phyloP scores from a whole-genome alignment of 2,888 invertebrate genomes.

The Patella caerulea region DNA sequence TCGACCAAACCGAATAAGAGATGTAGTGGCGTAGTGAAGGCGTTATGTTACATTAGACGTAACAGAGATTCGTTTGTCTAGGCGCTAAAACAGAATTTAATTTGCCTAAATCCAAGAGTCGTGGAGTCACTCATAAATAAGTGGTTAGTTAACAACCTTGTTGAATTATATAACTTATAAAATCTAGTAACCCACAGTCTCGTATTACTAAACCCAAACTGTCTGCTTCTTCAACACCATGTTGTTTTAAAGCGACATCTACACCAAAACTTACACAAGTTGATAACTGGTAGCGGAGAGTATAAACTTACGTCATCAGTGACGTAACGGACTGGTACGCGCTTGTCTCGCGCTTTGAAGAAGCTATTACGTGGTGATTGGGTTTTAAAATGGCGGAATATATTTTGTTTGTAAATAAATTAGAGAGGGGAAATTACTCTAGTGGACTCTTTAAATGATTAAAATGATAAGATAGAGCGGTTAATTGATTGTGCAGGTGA shows the following conservation, averaged over 20 bases:
- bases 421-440: background rate
- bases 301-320: background rate
- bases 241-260: background rate
- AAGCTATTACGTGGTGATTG: slow-evolving; percentile 1
- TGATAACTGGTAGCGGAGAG: background rate
- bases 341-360: background rate
- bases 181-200: too few relatives aligned
- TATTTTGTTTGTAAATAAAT: slow-evolving; percentile 3
- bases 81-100: too few relatives aligned
- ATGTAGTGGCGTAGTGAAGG: too few relatives aligned
- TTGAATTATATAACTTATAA: too few relatives aligned
- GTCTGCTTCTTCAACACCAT: background rate
- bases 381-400: slow-evolving; percentile 7
- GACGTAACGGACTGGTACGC: background rate
- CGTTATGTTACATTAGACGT: too few relatives aligned
- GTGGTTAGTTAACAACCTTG: too few relatives aligned
- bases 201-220: too few relatives aligned
- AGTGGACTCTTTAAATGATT: background rate
- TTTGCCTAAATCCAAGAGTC: too few relatives aligned
- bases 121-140: too few relatives aligned
- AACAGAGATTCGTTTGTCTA: too few relatives aligned
- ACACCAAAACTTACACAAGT: background rate
- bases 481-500: background rate
- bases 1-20: too few relatives aligned
- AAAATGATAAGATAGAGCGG: background rate